Evolutionary conservation across 2,113 vertebrate genomes (phyloP).

Genomic region (Sterrhoptilus dennistouni): DNA sequence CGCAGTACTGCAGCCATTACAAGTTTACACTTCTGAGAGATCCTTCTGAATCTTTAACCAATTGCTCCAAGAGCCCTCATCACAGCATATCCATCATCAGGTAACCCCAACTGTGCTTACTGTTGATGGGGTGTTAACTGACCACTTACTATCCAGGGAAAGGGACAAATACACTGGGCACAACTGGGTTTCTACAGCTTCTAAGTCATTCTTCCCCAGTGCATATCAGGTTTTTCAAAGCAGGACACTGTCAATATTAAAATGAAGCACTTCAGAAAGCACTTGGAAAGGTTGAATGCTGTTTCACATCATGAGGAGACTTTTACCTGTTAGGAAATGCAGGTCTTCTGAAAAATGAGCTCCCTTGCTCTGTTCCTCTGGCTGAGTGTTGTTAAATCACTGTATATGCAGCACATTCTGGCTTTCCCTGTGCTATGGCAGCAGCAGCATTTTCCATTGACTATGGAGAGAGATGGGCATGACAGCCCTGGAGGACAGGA

Average conservation of each 20-base stretch:
- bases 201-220: background rate
- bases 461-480: background rate
- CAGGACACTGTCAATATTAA: background rate
- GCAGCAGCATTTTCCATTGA: background rate
- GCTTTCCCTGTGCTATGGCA: background rate
- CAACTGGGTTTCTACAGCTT: background rate
- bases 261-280: background rate
- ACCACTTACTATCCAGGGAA: accelerated
- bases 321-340: background rate
- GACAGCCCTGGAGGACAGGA: background rate
- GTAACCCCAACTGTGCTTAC: accelerated
- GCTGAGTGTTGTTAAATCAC: background rate
- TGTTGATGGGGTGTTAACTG: background rate
- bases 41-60: conserved; percentile 31
- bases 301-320: background rate
- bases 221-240: background rate
- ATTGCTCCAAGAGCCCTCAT: background rate
- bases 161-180: background rate
- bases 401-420: accelerated
- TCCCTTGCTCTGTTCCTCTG: background rate
- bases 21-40: conserved; percentile 21
- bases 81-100: background rate
- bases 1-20: conserved; percentile 30
- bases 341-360: background rate
- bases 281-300: background rate